Conservation (phyloP, 2,888 invertebrate species). For the Gari tellinella region DNA sequence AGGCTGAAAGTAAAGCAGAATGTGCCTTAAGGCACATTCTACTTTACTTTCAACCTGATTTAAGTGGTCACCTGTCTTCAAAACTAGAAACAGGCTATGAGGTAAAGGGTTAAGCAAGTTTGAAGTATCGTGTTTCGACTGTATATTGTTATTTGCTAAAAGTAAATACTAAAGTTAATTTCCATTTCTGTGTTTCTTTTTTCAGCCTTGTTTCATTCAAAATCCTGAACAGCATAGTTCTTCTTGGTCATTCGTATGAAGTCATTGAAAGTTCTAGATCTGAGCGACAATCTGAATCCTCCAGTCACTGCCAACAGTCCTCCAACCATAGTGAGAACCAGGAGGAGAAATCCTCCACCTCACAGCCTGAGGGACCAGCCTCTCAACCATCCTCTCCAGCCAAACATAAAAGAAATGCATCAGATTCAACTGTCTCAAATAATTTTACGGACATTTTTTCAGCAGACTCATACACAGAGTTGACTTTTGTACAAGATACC, state of each 20-base stretch:
- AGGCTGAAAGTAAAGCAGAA: too few species aligned
- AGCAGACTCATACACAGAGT: constrained; percentile 49
- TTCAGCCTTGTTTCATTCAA: constrained; percentile 84
- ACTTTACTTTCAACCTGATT: too few species aligned
- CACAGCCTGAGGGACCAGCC: not conserved
- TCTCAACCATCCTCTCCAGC: not conserved
- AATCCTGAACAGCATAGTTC: constrained; percentile 93
- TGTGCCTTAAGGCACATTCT: too few species aligned
- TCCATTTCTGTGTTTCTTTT: constrained; percentile 52
- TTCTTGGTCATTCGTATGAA: constrained; percentile 95
- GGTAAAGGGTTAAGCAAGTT: too few species aligned
- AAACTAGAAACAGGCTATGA: too few species aligned
- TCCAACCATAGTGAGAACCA: too few species aligned
- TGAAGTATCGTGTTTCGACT: too few species aligned
- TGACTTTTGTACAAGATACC: constrained; percentile 38
- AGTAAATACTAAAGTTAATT: not conserved
- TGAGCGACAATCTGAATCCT: constrained; percentile 29
- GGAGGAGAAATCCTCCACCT: not conserved
- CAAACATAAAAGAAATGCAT: constrained; percentile 26
- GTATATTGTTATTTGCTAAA: not conserved
- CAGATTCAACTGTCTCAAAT: constrained; percentile 27
- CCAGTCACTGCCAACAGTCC: constrained; percentile 24
- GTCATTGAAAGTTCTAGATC: constrained; percentile 39
- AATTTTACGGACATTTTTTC: constrained; percentile 47
- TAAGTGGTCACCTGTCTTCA: too few species aligned